Conservation (phyloP, 1,140 invertebrate genomes). For the Penaeus indicus region DNA sequence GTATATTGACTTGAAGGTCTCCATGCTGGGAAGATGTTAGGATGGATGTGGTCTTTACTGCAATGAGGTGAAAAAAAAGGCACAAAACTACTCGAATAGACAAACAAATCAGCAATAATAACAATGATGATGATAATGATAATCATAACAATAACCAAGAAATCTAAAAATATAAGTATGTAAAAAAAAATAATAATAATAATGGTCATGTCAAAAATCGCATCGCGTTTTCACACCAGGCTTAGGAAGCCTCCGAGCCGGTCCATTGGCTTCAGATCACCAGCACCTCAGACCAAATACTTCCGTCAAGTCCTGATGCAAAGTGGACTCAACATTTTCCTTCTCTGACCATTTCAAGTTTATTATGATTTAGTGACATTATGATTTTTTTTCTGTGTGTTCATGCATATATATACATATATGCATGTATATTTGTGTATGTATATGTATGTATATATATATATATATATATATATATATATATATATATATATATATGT, state of each 20-base stretch:
- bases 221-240: too few relatives aligned
- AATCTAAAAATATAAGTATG: too few relatives aligned
- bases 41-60: neutral
- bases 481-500: conserved; percentile 20
- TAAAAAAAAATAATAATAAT: too few relatives aligned
- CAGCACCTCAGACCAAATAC: conserved; percentile 12
- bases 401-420: conserved; percentile 5
- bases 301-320: neutral
- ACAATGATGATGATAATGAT: too few relatives aligned
- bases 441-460: neutral
- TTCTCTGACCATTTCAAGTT: conserved; percentile 7
- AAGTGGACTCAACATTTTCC: conserved; percentile 30
- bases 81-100: too few relatives aligned
- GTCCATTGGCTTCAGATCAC: neutral
- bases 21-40: conserved; percentile 2
- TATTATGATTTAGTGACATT: conserved; percentile 1
- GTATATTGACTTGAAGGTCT: conserved; percentile 1
- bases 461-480: conserved; percentile 34
- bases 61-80: neutral
- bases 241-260: too few relatives aligned
- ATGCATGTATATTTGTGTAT: neutral
- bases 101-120: too few relatives aligned
- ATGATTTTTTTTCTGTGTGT: neutral
- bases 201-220: too few relatives aligned
- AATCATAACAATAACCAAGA: too few relatives aligned